These are phyloP conservation scores for Drosophila dunni DNA, from an alignment of 1,140 invertebrate genomes.

Conservation along the genomic window DNA sequence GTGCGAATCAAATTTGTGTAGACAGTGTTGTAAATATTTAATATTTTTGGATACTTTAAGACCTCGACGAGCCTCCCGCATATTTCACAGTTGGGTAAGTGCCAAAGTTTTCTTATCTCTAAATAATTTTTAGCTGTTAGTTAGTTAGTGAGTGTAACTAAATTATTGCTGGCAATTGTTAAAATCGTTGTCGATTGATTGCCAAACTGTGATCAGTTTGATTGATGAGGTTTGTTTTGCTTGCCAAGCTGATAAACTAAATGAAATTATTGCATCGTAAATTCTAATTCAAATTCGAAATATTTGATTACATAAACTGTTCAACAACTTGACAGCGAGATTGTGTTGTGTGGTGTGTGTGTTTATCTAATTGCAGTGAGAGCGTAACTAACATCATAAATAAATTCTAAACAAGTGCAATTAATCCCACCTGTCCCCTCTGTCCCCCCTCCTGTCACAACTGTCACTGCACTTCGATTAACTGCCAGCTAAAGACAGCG, in stretches of 20 bases:
- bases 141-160: slow-evolving; percentile 4
- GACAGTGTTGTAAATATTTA: slow-evolving; percentile 16
- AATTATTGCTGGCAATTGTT: slow-evolving; percentile 13
- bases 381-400: slow-evolving; percentile 30
- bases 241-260: slow-evolving; percentile 25
- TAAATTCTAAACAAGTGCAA: slow-evolving; percentile 48
- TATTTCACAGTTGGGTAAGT: slow-evolving; percentile 13
- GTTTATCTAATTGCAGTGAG: slow-evolving; percentile 41
- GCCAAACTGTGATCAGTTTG: slow-evolving; percentile 20
- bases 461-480: slow-evolving; percentile 43
- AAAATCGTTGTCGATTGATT: background rate
- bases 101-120: slow-evolving; percentile 6
- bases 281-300: slow-evolving; percentile 27
- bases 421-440: background rate
- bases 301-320: slow-evolving; percentile 19
- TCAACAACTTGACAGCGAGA: background rate
- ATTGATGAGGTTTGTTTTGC: slow-evolving; percentile 38
- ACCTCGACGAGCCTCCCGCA: background rate
- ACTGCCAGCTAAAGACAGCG: slow-evolving; percentile 1
- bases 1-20: slow-evolving; percentile 22
- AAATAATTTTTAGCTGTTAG: background rate
- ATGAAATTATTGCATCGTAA: slow-evolving; percentile 52
- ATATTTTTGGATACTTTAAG: slow-evolving; percentile 11
- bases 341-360: background rate
- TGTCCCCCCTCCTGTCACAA: background rate